Base-by-base conservation (phyloP, 2,113 vertebrate species). In the Brienomyrus brachyistius region DNA sequence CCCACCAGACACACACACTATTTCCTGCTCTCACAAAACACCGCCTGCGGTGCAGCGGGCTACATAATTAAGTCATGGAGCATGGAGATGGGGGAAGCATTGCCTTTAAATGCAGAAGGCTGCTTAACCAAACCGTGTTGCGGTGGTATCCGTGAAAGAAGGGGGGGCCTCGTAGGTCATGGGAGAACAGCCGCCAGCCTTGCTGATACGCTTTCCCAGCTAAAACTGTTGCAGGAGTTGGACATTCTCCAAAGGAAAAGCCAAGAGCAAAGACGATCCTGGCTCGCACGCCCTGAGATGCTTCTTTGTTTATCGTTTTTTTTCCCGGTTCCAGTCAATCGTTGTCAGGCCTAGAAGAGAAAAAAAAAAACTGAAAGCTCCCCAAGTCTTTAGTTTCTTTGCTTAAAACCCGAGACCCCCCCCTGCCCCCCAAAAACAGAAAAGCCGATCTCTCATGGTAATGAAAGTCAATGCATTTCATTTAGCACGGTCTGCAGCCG, bases 211-310 rank as follows among this genome's bases (percentile, higher is more conserved):
- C 13, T 87, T 54, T 56, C 85, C 87, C 56, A 88, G 45, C 31
- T 62, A 62, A 88, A 88, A n/a, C 52, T 59, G 54, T 66, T 66
- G 87, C 87, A 88, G 56, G 87, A 66, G 87, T 88, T 88, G 87
- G 87, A 88, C 21, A n/a, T 9, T 31, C 40, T 88, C 87, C 87
- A 88, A 88, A 88, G 56, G 54, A 88, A 88, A 40, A 45, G 40
- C 40, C 54, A n/a, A 84, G 45, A 88, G 54, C 56, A 27, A 13
- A 66, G 87, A 43, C 19, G 13, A 35, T 62, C 56, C 87, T 62
- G 52, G 86, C 21, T 7, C n/a, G 45, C 17, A 4, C 5, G 40
- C 3, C 23, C 5, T 62, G 54, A 88, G 87, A 88, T 88, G 31
- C 56, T 23, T 62, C 54, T 88, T 88, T 62, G 54, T 88, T 47